phyloP scores from a whole-genome alignment of 2,113 vertebrate genomes.

The Protobothrops mucrosquamatus region DNA sequence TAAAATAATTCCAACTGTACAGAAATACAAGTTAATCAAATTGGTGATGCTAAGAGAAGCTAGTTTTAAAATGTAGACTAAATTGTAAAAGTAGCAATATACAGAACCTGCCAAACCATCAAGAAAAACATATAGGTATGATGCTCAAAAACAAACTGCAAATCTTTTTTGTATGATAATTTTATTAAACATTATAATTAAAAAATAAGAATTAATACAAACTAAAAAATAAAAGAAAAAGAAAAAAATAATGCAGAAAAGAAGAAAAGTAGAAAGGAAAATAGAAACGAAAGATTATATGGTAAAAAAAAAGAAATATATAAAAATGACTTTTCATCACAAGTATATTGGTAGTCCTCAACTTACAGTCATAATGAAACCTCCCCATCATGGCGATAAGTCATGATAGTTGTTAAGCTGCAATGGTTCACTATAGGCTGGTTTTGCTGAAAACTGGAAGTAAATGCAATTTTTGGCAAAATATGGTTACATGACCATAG shows the following conservation, averaged over 20 bases:
- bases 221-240: neutral
- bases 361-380: too few relatives aligned
- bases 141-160: neutral
- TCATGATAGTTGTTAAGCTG: too few relatives aligned
- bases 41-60: neutral
- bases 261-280: neutral
- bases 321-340: too few relatives aligned
- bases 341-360: too few relatives aligned
- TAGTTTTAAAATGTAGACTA: neutral
- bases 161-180: neutral
- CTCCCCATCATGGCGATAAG: too few relatives aligned
- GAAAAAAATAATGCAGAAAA: too few relatives aligned
- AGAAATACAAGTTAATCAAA: neutral
- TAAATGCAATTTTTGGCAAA: too few relatives aligned
- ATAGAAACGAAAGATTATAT: too few relatives aligned
- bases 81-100: neutral
- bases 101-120: neutral
- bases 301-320: too few relatives aligned
- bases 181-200: neutral
- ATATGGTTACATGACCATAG: too few relatives aligned
- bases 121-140: neutral
- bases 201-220: neutral
- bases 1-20: neutral
- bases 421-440: too few relatives aligned
- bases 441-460: too few relatives aligned